Conservation (phyloP, 2,113 vertebrate species). For the Odontesthes bonariensis region DNA sequence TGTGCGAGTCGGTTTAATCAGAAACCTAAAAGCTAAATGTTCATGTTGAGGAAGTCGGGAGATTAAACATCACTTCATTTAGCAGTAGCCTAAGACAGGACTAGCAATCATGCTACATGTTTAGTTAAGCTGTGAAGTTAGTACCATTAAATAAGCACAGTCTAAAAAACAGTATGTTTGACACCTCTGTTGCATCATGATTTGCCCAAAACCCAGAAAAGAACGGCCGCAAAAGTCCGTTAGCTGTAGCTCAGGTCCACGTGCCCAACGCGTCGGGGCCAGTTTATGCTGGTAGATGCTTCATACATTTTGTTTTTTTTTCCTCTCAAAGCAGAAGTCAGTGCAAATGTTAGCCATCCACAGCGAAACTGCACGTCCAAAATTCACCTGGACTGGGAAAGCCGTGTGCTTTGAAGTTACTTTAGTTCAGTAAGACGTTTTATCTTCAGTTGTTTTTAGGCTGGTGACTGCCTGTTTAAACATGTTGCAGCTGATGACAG, state of each 20-base stretch:
- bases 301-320: constrained; percentile 8
- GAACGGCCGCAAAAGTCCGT: constrained; percentile 4
- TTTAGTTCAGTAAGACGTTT: constrained; percentile 32
- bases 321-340: constrained; percentile 51
- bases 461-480: constrained; percentile 3
- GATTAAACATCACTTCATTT: constrained; percentile 17
- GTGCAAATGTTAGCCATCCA: constrained; percentile 56
- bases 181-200: constrained; percentile 14
- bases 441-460: constrained; percentile 24
- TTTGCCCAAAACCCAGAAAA: constrained; percentile 1
- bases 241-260: constrained; percentile 26
- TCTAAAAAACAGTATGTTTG: constrained; percentile 28
- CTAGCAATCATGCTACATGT: constrained; percentile 48
- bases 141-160: constrained; percentile 9
- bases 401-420: constrained; percentile 35
- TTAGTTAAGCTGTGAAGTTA: constrained; percentile 18
- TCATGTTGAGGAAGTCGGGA: constrained; percentile 24
- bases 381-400: background rate
- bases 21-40: constrained; percentile 51
- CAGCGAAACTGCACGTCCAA: constrained; percentile 1
- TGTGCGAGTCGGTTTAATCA: constrained; percentile 37
- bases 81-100: constrained; percentile 35
- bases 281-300: constrained; percentile 59
- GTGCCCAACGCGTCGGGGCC: constrained; percentile 8
- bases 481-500: background rate